phyloP scores from a whole-genome alignment of 1,140 invertebrate species.

The Pseudomyrmex pallidus region DNA sequence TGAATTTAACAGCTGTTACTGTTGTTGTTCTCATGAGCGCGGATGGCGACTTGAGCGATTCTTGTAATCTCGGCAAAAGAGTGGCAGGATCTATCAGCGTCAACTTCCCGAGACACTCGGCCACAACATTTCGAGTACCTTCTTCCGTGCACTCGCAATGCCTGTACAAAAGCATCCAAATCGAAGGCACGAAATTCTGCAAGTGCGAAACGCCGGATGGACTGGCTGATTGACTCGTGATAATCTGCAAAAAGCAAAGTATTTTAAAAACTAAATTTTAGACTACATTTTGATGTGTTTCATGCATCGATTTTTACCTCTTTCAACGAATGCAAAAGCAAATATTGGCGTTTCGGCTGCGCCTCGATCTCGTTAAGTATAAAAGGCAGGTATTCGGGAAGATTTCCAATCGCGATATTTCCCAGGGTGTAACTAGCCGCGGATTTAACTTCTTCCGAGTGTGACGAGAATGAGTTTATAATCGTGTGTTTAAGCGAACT shows the following conservation, averaged over 20 bases:
- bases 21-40: constrained; percentile 97
- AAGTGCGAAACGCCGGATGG: constrained; percentile 91
- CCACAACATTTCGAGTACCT: constrained; percentile 98
- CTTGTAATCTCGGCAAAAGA: constrained; percentile 91
- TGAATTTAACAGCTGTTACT: constrained; percentile 99
- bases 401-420: constrained; percentile 97
- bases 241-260: constrained; percentile 87
- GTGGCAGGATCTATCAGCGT: constrained; percentile 96
- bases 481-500: constrained; percentile 90
- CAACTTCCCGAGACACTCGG: constrained; percentile 98
- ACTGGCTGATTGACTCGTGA: constrained; percentile 93
- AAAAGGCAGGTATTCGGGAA: constrained; percentile 97
- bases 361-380: constrained; percentile 97
- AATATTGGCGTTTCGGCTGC: constrained; percentile 97
- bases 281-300: not conserved
- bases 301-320: constrained; percentile 89
- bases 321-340: constrained; percentile 98
- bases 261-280: constrained; percentile 9
- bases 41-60: constrained; percentile 91
- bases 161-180: constrained; percentile 95
- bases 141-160: constrained; percentile 98
- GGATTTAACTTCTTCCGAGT: constrained; percentile 96
- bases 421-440: constrained; percentile 98
- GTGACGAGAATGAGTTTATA: constrained; percentile 90
- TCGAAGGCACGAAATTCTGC: constrained; percentile 94